Conservation (phyloP, 2,113 vertebrate genomes). For the Caracal caracal region DNA sequence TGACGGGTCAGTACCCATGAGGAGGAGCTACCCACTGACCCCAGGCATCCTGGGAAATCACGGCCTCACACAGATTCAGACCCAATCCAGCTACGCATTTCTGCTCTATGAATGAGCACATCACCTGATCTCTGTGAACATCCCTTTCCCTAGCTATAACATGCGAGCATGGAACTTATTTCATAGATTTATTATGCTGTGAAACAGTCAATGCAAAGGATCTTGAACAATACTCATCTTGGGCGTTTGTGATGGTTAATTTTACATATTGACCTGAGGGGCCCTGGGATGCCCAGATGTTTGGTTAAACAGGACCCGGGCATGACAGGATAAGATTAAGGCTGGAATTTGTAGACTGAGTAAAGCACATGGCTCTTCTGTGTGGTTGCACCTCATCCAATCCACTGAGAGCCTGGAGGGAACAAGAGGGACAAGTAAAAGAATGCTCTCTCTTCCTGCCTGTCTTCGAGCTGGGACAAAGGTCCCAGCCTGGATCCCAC, state of each 20-base stretch:
- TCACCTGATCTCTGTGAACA: not conserved
- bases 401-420: not conserved
- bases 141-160: not conserved
- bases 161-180: not conserved
- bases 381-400: not conserved
- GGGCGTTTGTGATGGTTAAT: not conserved
- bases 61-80: not conserved
- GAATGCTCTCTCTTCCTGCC: not conserved
- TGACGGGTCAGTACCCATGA: not conserved
- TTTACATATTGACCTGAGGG: not conserved
- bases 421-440: not conserved
- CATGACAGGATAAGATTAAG: not conserved
- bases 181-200: not conserved
- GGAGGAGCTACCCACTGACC: not conserved
- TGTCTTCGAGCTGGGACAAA: not conserved
- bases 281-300: not conserved
- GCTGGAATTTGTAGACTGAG: not conserved
- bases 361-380: not conserved
- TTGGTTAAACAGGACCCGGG: not conserved
- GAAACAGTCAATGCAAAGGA: not conserved
- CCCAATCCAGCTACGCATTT: not conserved
- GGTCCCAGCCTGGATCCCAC: not conserved
- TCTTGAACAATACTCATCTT: not conserved
- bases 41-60: not conserved
- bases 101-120: accelerated